Evolutionary conservation across 2,888 invertebrate species (phyloP).

Genomic region (Drosophila bunnanda): DNA sequence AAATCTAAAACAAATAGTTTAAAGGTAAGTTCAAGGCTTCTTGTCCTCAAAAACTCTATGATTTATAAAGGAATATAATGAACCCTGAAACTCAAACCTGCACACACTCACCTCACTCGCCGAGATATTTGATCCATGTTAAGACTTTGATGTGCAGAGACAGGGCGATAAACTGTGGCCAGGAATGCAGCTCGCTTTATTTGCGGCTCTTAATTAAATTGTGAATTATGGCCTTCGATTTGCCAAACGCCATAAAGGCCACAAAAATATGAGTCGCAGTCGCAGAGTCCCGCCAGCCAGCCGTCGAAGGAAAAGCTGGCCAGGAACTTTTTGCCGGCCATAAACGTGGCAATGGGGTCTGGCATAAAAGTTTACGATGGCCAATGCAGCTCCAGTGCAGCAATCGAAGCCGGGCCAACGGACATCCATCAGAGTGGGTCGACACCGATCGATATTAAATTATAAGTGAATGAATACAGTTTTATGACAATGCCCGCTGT

Average conservation of each 20-base stretch:
- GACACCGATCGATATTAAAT: slow-evolving; percentile 79
- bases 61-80: not conserved
- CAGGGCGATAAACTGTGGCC: slow-evolving; percentile 45
- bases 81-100: not conserved
- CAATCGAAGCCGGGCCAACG: slow-evolving; percentile 26
- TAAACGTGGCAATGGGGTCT: slow-evolving; percentile 68
- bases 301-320: slow-evolving; percentile 28
- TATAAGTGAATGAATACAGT: slow-evolving; percentile 82
- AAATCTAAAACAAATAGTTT: not conserved
- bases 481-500: slow-evolving; percentile 63
- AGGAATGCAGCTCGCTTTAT: slow-evolving; percentile 58
- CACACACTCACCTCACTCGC: not conserved
- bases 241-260: slow-evolving; percentile 75
- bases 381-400: slow-evolving; percentile 39
- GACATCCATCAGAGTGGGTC: slow-evolving; percentile 49
- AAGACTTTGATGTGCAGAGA: slow-evolving; percentile 11
- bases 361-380: slow-evolving; percentile 72
- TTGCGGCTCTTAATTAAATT: slow-evolving; percentile 80
- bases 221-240: slow-evolving; percentile 80
- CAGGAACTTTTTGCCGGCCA: slow-evolving; percentile 55
- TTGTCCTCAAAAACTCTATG: not conserved
- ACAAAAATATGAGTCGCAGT: slow-evolving; percentile 74
- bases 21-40: not conserved
- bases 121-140: slow-evolving; percentile 53
- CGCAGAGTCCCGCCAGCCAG: not conserved